A percentile compares a stretch with the other conserved stretches of the same genome.
These are phyloP conservation scores for Drosophila kikkawai DNA, from an alignment of 1,140 invertebrate genomes.

Conservation along the genomic window DNA sequence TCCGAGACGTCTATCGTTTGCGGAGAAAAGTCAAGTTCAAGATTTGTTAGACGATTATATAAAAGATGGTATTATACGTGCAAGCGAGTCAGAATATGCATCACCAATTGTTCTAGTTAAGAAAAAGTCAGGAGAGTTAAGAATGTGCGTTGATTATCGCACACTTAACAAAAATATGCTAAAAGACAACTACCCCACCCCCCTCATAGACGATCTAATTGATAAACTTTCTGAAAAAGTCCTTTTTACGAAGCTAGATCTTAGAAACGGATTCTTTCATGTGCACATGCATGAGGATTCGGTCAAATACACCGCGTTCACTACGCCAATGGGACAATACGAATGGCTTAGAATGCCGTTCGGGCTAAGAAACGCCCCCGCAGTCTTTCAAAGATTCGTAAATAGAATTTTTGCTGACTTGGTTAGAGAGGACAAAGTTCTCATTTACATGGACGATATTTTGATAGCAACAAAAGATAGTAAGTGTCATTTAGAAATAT, in stretches of 20 bases:
- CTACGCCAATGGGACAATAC: conserved; percentile 12
- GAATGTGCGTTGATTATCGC: conserved; percentile 19
- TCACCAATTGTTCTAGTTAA: conserved; percentile 6
- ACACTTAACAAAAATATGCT: conserved; percentile 10
- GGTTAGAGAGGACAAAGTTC: conserved; percentile 1
- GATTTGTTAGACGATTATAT: conserved; percentile 18
- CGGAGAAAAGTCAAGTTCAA: conserved; percentile 14
- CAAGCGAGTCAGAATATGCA: background rate
- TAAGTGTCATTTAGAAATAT: conserved; percentile 13
- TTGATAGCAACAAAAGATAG: conserved; percentile 10
- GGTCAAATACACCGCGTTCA: conserved; percentile 2
- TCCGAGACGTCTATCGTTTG: background rate
- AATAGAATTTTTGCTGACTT: conserved; percentile 14
- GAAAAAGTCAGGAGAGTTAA: background rate
- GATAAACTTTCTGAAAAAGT: conserved; percentile 18
- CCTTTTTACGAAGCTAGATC: conserved; percentile 12
- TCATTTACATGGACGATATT: conserved; percentile 21
- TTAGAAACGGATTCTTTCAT: conserved; percentile 18
- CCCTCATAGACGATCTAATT: conserved; percentile 6
- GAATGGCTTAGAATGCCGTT: background rate
- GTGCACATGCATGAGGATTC: conserved; percentile 13
- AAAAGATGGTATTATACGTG: background rate
- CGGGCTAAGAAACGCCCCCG: background rate
- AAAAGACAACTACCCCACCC: conserved; percentile 23
- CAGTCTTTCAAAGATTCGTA: conserved; percentile 7